phyloP scores from a whole-genome alignment of 2,888 invertebrate species.

The Parelbella ahira region DNA sequence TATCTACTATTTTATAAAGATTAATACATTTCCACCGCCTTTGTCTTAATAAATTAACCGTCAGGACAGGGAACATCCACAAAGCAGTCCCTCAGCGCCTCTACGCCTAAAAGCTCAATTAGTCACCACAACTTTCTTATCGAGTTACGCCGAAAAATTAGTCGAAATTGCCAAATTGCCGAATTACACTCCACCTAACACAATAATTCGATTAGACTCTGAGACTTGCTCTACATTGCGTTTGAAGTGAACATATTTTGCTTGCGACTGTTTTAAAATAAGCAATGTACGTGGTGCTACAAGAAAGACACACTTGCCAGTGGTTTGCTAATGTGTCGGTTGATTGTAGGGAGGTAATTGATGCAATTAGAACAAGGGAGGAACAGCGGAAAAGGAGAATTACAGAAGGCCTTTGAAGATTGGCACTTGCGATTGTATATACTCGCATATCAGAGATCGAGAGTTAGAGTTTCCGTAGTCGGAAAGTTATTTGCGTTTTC shows the following conservation, averaged over 20 bases:
- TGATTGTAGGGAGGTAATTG: conserved; percentile 44
- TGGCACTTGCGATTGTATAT: conserved; percentile 27
- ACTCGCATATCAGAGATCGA: no score
- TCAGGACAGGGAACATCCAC: no score
- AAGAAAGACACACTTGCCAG: background rate
- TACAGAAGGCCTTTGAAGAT: conserved; percentile 30
- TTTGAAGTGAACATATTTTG: no score
- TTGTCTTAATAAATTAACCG: no score
- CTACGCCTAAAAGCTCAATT: conserved; percentile 14
- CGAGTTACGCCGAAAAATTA: conserved; percentile 23
- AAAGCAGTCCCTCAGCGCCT: background rate
- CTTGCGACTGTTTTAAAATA: background rate
- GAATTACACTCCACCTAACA: conserved; percentile 18
- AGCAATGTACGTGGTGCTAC: conserved; percentile 7
- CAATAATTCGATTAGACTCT: no score
- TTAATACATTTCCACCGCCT: no score
- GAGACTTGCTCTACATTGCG: no score
- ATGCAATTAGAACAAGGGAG: conserved; percentile 51
- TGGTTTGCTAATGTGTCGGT: conserved; percentile 3
- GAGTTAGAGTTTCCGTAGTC: no score
- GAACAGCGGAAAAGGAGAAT: conserved; percentile 28
- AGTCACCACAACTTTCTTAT: conserved; percentile 18
- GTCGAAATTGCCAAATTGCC: conserved; percentile 18
- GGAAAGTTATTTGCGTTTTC: no score
- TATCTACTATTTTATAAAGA: no score